Evolutionary conservation across 2,888 invertebrate genomes (phyloP).

Genomic region (Archaeoteleia sp.): DNA sequence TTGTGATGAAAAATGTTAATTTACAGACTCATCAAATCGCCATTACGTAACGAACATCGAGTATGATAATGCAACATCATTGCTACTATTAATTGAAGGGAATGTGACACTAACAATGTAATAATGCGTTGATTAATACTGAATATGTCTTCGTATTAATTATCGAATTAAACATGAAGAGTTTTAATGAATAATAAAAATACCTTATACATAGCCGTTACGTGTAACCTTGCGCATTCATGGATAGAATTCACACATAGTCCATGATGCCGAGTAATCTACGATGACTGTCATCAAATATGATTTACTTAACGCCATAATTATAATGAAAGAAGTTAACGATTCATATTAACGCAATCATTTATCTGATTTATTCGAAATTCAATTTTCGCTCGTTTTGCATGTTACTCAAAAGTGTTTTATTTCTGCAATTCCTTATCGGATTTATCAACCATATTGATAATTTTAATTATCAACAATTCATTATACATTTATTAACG

Average conservation of each 20-base stretch:
- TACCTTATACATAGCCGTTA: not conserved
- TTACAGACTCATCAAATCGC: not conserved
- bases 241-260: constrained; percentile 43
- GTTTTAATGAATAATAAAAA: constrained; percentile 18
- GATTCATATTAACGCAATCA: too few relatives aligned
- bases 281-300: constrained; percentile 2
- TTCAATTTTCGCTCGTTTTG: constrained; percentile 10
- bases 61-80: constrained; percentile 17
- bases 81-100: constrained; percentile 12
- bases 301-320: not conserved
- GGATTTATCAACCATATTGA: too few relatives aligned
- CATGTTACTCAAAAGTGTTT: not conserved
- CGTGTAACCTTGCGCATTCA: constrained; percentile 31
- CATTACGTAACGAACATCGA: constrained; percentile 8
- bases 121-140: constrained; percentile 14
- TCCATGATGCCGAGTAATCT: constrained; percentile 40
- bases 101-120: constrained; percentile 24
- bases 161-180: constrained; percentile 4
- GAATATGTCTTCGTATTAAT: constrained; percentile 12
- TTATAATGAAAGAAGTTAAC: not conserved
- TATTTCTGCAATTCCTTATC: too few relatives aligned
- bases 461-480: too few relatives aligned
- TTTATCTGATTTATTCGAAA: too few relatives aligned
- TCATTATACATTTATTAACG: constrained; percentile 1
- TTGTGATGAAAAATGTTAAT: constrained; percentile 6